Percentiles rank a stretch among this genome's conserved stretches.
Evolutionary conservation across 2,888 invertebrate genomes (phyloP).

Genomic region (Zaprionus bogoriensis): DNA sequence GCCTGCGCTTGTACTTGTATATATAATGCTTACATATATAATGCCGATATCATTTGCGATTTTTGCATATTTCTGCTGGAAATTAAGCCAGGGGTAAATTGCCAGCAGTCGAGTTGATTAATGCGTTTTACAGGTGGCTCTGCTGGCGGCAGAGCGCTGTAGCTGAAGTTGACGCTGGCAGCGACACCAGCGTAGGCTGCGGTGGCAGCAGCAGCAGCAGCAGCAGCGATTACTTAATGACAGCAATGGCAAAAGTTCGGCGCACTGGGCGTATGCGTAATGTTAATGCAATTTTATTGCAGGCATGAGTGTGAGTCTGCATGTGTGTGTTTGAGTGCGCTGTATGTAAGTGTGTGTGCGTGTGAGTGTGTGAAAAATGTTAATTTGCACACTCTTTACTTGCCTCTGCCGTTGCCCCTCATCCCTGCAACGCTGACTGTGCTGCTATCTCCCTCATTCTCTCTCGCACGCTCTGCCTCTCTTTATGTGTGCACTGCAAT

Average conservation of each 20-base stretch:
- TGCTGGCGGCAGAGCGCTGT: conserved; percentile 6
- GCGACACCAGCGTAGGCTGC: conserved; percentile 11
- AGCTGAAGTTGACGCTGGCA: neutral
- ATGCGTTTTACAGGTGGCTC: conserved; percentile 65
- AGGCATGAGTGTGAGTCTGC: no score
- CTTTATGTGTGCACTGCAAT: conserved; percentile 51
- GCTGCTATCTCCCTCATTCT: no score
- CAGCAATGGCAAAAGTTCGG: conserved; percentile 12
- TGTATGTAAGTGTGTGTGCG: neutral
- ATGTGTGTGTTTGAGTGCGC: no score
- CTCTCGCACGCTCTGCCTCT: neutral
- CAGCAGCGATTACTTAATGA: conserved; percentile 73
- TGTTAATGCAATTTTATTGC: conserved; percentile 63
- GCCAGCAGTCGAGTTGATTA: conserved; percentile 63
- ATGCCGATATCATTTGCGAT: conserved; percentile 27
- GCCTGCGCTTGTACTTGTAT: neutral
- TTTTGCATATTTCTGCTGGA: conserved; percentile 3
- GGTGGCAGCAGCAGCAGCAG: conserved; percentile 26
- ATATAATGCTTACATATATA: neutral
- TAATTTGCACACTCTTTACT: conserved; percentile 41
- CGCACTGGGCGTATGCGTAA: conserved; percentile 55
- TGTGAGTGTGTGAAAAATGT: conserved; percentile 37
- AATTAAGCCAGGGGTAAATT: conserved; percentile 51
- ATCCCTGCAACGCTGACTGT: no score
- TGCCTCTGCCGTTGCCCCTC: no score